Base-by-base conservation (phyloP, 1,140 invertebrate genomes). In the Protaetia brevitarsis region DNA sequence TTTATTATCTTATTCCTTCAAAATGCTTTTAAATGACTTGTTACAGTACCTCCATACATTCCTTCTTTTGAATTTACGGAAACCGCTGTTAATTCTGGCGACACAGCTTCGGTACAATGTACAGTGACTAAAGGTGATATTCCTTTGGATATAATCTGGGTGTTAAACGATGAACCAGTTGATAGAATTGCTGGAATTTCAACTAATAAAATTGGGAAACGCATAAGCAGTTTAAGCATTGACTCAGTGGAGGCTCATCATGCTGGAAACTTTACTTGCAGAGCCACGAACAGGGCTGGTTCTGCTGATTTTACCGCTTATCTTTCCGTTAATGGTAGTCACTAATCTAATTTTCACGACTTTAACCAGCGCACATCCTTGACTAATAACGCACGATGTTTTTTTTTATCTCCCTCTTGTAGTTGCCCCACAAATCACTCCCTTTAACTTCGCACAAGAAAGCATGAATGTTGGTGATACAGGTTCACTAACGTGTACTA, bases 201-300 rank as follows among this genome's bases (percentile, higher is more conserved):
- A 73, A 83, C 93, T 73, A 81, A 84, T 66, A 84, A 89, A 86
- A 87, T 86, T 76, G 84, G 92, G 80, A 86, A 93, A 82, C 83
- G 88, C 74, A 83, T 89, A 71, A 92, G 89, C 72, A 86, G 89
- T 69, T 79, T 94, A 67, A 89, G 87, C 64, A 92, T 94, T 71
- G 87, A 91, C 72, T 86, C 86, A 66, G 89, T 90, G n/a, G 83
- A 85, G 63, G 88, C 87, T 37, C 82, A 84, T 58, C 92, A 95
- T 77, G 85, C 85, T 75, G 90, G 90, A 67, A 87, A 87, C 69
- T 95, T 94, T 74, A 92, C 89, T 67, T 95, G 93, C 79, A 83
- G 87, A 70, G 90, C 88, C 56, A 86, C 81, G 71, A 92, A 92
- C 80, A 81, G 79, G 65, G 93, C 91, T 27, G 89, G 89, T 66